These are phyloP conservation scores for Bhutanitis thaidina DNA, from an alignment of 2,888 invertebrate species.

Conservation along the genomic window DNA sequence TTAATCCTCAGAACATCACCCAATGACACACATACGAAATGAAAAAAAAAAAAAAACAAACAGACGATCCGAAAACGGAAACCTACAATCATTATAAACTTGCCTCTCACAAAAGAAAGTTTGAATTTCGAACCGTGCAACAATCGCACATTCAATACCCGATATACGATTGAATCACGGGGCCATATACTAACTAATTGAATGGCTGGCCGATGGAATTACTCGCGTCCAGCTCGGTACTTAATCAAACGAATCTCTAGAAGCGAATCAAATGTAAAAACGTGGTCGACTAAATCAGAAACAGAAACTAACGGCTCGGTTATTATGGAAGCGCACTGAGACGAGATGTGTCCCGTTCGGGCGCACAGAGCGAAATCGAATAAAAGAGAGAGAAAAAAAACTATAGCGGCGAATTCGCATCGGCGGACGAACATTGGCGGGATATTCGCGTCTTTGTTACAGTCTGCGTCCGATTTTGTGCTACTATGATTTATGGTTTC, in stretches of 20 bases:
- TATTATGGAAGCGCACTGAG: conserved; percentile 1
- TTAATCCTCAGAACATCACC: too few species aligned
- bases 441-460: not conserved
- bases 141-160: not conserved
- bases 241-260: conserved; percentile 24
- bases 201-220: conserved; percentile 5
- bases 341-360: conserved; percentile 3
- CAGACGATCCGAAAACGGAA: too few species aligned
- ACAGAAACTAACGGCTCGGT: conserved; percentile 9
- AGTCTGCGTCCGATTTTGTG: not conserved
- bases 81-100: too few species aligned
- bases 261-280: conserved; percentile 25
- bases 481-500: too few species aligned
- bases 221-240: not conserved
- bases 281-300: conserved; percentile 15
- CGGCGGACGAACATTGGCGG: too few species aligned
- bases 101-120: too few species aligned
- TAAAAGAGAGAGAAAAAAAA: not conserved
- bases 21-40: too few species aligned
- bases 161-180: not conserved
- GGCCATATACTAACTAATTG: not conserved
- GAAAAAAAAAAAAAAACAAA: too few species aligned
- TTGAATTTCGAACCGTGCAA: not conserved
- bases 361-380: conserved; percentile 1
- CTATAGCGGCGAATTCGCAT: not conserved